phyloP scores from a whole-genome alignment of 2,797 vertebrate species.

The Nyctalus aviator region DNA sequence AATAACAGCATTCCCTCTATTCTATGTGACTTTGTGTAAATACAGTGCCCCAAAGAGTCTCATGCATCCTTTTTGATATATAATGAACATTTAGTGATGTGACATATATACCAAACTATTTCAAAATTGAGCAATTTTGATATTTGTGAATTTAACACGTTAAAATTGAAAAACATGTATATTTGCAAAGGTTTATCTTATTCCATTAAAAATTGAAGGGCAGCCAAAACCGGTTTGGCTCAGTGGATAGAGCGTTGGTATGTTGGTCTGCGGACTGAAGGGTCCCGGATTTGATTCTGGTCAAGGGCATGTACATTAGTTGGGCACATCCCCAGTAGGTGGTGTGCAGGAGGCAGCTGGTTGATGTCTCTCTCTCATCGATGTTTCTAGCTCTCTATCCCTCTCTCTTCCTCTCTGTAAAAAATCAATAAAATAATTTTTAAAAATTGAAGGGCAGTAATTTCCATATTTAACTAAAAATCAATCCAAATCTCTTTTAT shows the following conservation, averaged over 20 bases:
- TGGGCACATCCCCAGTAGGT: no score
- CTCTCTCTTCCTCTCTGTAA: no score
- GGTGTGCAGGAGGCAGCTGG: no score
- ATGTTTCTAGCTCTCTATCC: no score
- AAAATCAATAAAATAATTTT: no score
- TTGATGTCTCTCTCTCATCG: no score
- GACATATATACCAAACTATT: background rate
- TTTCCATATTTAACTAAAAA: background rate
- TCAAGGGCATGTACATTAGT: no score
- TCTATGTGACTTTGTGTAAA: background rate
- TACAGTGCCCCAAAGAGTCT: background rate
- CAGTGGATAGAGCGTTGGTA: no score
- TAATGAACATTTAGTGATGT: background rate
- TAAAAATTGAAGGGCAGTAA: background rate
- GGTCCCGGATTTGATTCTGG: no score
- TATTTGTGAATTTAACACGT: background rate
- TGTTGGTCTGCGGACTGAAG: no score
- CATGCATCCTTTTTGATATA: background rate
- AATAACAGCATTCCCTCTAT: background rate
- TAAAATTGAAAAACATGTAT: background rate
- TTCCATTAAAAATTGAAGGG: background rate
- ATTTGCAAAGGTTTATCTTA: background rate
- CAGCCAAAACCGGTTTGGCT: no score
- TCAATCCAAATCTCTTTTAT: background rate
- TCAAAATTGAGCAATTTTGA: constrained; percentile 6